Evolutionary conservation across 2,888 invertebrate genomes (phyloP).

Genomic region (Ormyrus rosae): DNA sequence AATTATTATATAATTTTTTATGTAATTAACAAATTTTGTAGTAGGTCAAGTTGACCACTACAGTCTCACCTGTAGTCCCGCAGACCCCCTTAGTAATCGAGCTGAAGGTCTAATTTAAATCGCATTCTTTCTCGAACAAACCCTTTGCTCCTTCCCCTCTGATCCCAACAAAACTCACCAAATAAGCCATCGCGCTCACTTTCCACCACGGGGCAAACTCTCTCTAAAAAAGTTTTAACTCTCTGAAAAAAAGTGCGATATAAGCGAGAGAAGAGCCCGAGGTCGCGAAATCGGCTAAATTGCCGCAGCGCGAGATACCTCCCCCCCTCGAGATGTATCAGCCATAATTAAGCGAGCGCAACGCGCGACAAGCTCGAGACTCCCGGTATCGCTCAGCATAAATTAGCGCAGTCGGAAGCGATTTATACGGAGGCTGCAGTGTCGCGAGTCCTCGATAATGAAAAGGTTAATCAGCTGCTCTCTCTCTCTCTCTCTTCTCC

Average conservation of each 20-base stretch:
- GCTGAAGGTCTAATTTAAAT: no score
- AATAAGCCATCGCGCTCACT: no score
- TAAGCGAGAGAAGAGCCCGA: neutral
- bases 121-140: no score
- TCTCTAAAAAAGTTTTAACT: neutral
- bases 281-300: slow-evolving; percentile 24
- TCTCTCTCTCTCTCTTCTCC: no score
- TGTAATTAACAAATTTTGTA: no score
- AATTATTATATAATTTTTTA: no score
- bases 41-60: no score
- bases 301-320: slow-evolving; percentile 4
- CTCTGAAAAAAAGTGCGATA: neutral
- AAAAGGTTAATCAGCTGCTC: slow-evolving; percentile 60
- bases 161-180: no score
- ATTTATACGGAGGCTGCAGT: slow-evolving; percentile 31
- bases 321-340: slow-evolving; percentile 27
- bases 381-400: slow-evolving; percentile 42
- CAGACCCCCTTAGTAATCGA: no score
- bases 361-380: neutral
- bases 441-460: slow-evolving; percentile 57
- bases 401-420: slow-evolving; percentile 48
- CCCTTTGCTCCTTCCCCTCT: no score
- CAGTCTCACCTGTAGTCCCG: no score
- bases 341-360: slow-evolving; percentile 43
- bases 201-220: no score